Percentiles rank a stretch among this genome's conserved stretches.
Evolutionary conservation across 2,888 invertebrate species (phyloP).

Genomic region (Galerucella calmariensis): DNA sequence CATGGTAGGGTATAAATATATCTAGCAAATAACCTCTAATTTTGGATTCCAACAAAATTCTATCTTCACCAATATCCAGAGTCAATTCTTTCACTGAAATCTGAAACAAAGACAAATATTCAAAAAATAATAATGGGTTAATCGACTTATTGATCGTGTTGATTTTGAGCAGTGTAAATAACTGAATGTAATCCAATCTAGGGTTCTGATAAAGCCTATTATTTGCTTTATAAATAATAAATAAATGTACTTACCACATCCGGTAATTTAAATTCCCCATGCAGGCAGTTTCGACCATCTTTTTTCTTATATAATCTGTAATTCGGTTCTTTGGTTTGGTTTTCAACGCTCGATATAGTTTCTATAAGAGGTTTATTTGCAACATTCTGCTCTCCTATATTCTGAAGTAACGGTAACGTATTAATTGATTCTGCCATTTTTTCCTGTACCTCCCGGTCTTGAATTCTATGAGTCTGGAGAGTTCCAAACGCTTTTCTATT

Average conservation of each 20-base stretch:
- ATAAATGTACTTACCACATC: slow-evolving; percentile 65
- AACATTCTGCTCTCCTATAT: slow-evolving; percentile 47
- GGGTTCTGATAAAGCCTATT: no score
- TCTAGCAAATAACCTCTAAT: slow-evolving; percentile 73
- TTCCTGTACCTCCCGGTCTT: slow-evolving; percentile 73
- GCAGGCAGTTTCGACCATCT: slow-evolving; percentile 68
- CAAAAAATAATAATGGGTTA: no score
- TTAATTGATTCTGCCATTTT: slow-evolving; percentile 54
- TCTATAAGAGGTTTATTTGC: slow-evolving; percentile 56
- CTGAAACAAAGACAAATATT: slow-evolving; percentile 58
- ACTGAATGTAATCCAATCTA: no score
- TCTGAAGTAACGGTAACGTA: slow-evolving; percentile 46
- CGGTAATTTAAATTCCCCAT: slow-evolving; percentile 74
- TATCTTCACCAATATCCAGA: slow-evolving; percentile 80
- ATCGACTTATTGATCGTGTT: no score
- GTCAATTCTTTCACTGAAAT: slow-evolving; percentile 72
- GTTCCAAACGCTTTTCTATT: slow-evolving; percentile 81
- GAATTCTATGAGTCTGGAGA: slow-evolving; percentile 79
- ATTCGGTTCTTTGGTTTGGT: slow-evolving; percentile 65
- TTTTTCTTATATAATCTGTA: slow-evolving; percentile 72
- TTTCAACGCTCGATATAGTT: slow-evolving; percentile 56
- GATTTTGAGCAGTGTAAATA: no score
- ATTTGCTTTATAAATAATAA: no score
- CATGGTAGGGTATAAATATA: slow-evolving; percentile 75
- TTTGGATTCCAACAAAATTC: slow-evolving; percentile 75